phyloP scores from a whole-genome alignment of 1,140 invertebrate species.

The Dryas iulia region DNA sequence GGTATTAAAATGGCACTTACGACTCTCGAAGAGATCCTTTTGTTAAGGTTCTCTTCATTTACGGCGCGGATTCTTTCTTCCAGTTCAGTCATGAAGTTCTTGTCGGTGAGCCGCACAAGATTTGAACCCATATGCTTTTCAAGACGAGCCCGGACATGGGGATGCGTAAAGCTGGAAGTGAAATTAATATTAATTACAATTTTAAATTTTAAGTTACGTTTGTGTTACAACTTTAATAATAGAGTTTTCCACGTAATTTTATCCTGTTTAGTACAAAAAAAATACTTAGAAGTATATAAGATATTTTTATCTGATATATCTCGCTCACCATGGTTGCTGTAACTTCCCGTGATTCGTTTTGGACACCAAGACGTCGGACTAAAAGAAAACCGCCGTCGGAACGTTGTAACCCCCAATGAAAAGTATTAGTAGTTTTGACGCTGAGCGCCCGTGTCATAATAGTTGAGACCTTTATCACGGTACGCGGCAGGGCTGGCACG shows the following conservation, averaged over 20 bases:
- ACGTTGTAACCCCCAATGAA: constrained; percentile 36
- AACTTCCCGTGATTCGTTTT: constrained; percentile 49
- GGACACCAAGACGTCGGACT: constrained; percentile 23
- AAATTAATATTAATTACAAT: background rate
- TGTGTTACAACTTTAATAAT: no score
- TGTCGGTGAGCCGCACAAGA: constrained; percentile 83
- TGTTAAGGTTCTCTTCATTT: constrained; percentile 82
- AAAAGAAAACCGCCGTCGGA: constrained; percentile 33
- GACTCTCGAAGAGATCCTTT: constrained; percentile 82
- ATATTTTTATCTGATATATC: background rate
- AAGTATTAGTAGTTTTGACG: constrained; percentile 75
- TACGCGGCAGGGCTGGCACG: constrained; percentile 59
- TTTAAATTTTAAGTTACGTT: no score
- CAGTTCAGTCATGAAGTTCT: constrained; percentile 84
- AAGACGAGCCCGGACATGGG: constrained; percentile 81
- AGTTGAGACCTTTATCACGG: constrained; percentile 68
- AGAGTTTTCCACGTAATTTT: no score
- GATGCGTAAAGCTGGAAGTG: constrained; percentile 77
- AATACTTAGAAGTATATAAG: no score
- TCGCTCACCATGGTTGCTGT: constrained; percentile 37
- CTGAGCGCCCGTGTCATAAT: constrained; percentile 69
- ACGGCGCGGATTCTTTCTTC: constrained; percentile 82
- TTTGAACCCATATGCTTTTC: constrained; percentile 85
- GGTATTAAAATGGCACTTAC: constrained; percentile 46
- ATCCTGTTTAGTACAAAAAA: no score